Conservation (phyloP, 2,113 vertebrate genomes). For the Hystrix brachyura region DNA sequence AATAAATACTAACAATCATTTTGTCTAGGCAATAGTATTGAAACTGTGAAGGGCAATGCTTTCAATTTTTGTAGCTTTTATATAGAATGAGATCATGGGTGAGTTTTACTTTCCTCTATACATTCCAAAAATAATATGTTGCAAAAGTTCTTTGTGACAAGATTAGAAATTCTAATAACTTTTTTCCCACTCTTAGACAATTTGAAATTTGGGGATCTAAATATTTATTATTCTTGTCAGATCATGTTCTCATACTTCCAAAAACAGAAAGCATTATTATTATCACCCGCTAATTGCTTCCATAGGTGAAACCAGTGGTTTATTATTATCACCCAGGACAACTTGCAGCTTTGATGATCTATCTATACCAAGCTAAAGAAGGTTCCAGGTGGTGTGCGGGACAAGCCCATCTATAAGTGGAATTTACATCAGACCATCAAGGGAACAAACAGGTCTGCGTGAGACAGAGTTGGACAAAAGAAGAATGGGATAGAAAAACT, state of each 20-base stretch:
- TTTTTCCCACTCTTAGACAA: slow-evolving; percentile 24
- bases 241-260: neutral
- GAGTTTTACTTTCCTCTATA: neutral
- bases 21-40: neutral
- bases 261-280: slow-evolving; percentile 45
- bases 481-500: neutral
- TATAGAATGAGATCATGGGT: neutral
- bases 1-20: neutral
- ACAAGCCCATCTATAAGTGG: neutral
- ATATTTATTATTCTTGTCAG: slow-evolving; percentile 33
- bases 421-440: neutral
- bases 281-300: slow-evolving; percentile 1
- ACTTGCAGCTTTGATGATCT: slow-evolving; percentile 12
- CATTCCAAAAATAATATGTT: slow-evolving; percentile 20
- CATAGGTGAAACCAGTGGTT: slow-evolving; percentile 18
- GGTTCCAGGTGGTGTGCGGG: neutral
- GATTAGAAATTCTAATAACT: neutral
- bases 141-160: neutral
- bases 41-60: neutral
- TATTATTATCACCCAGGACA: slow-evolving; percentile 2
- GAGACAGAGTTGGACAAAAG: neutral
- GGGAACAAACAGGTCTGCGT: neutral
- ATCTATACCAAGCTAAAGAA: slow-evolving; percentile 21
- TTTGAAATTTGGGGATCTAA: slow-evolving; percentile 22
- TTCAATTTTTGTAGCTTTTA: neutral